Conservation (phyloP, 2,888 invertebrate species). For the Eristalis pertinax region DNA sequence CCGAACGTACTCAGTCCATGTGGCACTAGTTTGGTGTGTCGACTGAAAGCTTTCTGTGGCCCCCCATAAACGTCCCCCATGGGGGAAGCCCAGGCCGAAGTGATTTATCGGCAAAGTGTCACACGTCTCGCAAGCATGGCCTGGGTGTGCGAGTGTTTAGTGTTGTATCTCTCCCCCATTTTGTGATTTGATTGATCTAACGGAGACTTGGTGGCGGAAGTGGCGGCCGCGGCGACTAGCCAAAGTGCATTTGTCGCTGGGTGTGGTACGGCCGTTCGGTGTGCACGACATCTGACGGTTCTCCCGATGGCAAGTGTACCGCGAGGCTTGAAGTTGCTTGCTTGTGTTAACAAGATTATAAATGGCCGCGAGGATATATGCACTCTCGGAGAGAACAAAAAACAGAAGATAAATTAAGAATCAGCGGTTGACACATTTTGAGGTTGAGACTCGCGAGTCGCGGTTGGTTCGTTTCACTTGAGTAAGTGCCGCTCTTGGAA, state of each 20-base stretch:
- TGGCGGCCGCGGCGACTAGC: conserved; percentile 1
- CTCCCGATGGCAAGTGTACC: conserved; percentile 56
- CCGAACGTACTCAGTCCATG: conserved; percentile 1
- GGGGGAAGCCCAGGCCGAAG: conserved; percentile 61
- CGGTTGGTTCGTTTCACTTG: conserved; percentile 6
- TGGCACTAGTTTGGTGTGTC: conserved; percentile 20
- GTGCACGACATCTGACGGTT: conserved; percentile 34
- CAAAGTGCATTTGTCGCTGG: conserved; percentile 58
- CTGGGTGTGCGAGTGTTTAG: conserved; percentile 17
- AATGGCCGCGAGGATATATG: conserved; percentile 64
- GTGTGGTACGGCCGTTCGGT: conserved; percentile 42
- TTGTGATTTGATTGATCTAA: conserved; percentile 58
- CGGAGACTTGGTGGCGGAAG: conserved; percentile 7
- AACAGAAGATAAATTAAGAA: conserved; percentile 62
- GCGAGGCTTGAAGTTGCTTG: conserved; percentile 26
- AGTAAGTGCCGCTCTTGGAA: not conserved
- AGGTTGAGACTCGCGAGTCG: conserved; percentile 28
- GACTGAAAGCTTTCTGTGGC: conserved; percentile 58
- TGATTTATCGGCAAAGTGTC: conserved; percentile 69
- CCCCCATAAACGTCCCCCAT: conserved; percentile 57
- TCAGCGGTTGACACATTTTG: conserved; percentile 54
- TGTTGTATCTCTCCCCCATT: not conserved
- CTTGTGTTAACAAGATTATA: conserved; percentile 66
- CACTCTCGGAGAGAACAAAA: not conserved
- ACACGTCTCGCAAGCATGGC: conserved; percentile 18